Base-by-base conservation (phyloP, 2,888 invertebrate species). In the Hirtodrosophila trivittata region DNA sequence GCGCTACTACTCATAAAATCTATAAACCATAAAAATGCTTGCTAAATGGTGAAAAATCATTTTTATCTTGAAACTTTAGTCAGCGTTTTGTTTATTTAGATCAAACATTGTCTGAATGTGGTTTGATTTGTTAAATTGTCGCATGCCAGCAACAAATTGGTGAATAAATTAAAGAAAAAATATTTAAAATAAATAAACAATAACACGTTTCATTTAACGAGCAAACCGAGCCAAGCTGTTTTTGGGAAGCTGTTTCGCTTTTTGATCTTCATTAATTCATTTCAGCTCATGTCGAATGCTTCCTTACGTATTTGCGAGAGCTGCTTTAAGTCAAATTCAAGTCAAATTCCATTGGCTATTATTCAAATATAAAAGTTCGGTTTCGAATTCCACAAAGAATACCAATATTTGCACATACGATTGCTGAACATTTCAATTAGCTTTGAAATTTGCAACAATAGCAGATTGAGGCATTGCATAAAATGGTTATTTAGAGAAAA, bases 151-250 rank as follows among this genome's bases (percentile, higher is more conserved):
- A 5, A 39, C 45, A 41, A 45, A 26, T 49, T 21, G 49, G 5
- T 47, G 65, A 33, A 80, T 76, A 63, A 37, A 56, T 77, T 67
- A 60, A 49, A 18, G 39, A 10, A 60, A 49, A 18, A 43, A 10
- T 25, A 5, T 47, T 51, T 65, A 42, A 46, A 41, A 28, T 54
- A 43, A 51, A 49, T 52, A 55, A 49, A 28, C 57, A 35, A 81
- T 57, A 81, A 77, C 85, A 62, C 57, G 75, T 66, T 65, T 56
- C 60, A 37, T 51, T 37, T 63, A 59, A 64, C 37, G 65, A 39
- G 41, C 7, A 1, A n/a, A 28, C 7, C 43, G 26, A 41, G 10
- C 45, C 10, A 12, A 55, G 47, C 52, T 26, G 9, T 7, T 30
- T 26, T 58, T n/a, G n/a, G n/a, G n/a, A n/a, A n/a, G n/a, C n/a